These are phyloP conservation scores for Paragorgia papillata DNA, from an alignment of 92 coral and sea anemone species.

Conservation along the genomic window DNA sequence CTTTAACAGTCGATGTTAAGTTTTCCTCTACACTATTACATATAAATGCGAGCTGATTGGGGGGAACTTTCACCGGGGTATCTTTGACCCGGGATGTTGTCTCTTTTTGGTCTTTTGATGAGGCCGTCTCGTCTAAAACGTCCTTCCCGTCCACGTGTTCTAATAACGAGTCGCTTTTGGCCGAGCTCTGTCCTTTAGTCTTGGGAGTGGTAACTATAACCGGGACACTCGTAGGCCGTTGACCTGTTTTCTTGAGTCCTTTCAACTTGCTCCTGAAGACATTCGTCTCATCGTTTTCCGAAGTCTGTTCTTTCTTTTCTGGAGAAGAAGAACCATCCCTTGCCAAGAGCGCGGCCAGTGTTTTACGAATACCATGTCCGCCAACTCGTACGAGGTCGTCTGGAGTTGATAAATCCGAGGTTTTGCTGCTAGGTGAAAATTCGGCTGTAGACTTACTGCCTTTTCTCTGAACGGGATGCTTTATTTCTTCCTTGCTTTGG, in stretches of 20 bases:
- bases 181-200: neutral
- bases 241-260: conserved; percentile 16
- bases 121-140: neutral
- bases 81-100: neutral
- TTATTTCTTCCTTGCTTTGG: no score
- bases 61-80: neutral
- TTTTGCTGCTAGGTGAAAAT: neutral
- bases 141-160: conserved; percentile 14
- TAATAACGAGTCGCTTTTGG: neutral
- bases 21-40: neutral
- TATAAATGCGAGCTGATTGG: neutral
- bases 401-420: neutral
- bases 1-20: neutral
- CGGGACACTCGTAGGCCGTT: neutral
- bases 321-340: conserved; percentile 3
- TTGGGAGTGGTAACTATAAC: neutral
- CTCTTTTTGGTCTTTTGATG: neutral
- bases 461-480: no score
- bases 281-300: neutral
- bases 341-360: conserved; percentile 22
- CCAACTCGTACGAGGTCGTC: neutral
- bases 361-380: conserved; percentile 3
- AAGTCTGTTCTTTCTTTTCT: neutral
- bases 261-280: conserved; percentile 18
- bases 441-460: neutral